Conservation (phyloP, 1,140 invertebrate species). For the Zaprionus davidi region DNA sequence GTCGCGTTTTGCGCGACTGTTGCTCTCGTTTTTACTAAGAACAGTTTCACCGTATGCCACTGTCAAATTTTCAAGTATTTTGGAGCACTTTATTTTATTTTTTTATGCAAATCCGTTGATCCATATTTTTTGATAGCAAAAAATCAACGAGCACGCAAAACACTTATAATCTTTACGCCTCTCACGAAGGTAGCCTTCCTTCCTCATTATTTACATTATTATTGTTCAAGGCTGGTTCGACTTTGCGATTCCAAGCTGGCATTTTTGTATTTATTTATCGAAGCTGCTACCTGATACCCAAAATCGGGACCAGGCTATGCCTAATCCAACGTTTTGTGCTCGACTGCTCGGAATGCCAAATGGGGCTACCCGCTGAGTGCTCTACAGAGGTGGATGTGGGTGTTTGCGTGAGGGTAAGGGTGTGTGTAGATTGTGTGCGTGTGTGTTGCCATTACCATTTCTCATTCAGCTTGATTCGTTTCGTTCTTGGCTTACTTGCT, state of each 20-base stretch:
- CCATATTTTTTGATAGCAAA: too few relatives aligned
- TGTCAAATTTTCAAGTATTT: too few relatives aligned
- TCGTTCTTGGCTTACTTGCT: slow-evolving; percentile 26
- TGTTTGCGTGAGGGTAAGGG: background rate
- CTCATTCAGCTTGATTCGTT: slow-evolving; percentile 35
- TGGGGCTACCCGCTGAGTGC: slow-evolving; percentile 16
- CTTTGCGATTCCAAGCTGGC: background rate
- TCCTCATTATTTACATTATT: background rate
- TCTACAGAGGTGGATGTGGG: background rate
- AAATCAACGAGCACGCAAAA: too few relatives aligned
- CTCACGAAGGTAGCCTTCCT: too few relatives aligned
- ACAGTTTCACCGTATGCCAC: too few relatives aligned
- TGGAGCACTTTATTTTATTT: too few relatives aligned
- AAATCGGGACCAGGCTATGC: background rate
- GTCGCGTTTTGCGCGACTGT: too few relatives aligned
- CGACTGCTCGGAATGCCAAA: too few relatives aligned
- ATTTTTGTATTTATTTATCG: slow-evolving; percentile 29
- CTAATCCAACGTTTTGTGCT: slow-evolving; percentile 48
- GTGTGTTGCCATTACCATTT: slow-evolving; percentile 23
- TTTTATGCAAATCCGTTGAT: too few relatives aligned
- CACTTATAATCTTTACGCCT: too few relatives aligned
- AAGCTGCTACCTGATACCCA: slow-evolving; percentile 13
- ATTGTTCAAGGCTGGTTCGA: background rate
- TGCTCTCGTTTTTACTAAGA: too few relatives aligned
- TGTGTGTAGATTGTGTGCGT: slow-evolving; percentile 3